Evolutionary conservation across 2,888 invertebrate genomes (phyloP).

Genomic region (Notodonta dromedarius): DNA sequence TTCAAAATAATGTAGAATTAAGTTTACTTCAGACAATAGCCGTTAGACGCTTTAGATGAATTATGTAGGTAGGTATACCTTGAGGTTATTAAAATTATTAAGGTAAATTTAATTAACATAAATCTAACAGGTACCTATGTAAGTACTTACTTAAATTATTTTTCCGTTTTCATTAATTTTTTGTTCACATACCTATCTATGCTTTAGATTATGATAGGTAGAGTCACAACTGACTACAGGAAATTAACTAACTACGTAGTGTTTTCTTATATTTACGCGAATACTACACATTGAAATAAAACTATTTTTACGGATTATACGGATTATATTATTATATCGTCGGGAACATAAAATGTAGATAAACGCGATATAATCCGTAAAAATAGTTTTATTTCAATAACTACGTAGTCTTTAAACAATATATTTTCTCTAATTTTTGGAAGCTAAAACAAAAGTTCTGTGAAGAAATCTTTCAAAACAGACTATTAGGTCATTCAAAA

Average conservation of each 20-base stretch:
- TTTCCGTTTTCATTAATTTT: too few species aligned
- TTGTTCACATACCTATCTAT: too few species aligned
- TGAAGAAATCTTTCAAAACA: constrained; percentile 19
- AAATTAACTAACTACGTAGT: too few species aligned
- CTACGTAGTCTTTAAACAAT: background rate
- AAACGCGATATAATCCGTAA: too few species aligned
- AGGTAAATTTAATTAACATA: background rate
- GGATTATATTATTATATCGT: too few species aligned
- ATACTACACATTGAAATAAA: too few species aligned
- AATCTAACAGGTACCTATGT: too few species aligned
- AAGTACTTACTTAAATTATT: too few species aligned
- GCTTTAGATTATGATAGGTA: background rate
- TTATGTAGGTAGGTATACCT: background rate
- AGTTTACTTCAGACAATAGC: background rate
- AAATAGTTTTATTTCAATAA: too few species aligned
- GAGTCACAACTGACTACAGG: background rate
- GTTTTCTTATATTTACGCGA: too few species aligned
- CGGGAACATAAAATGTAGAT: too few species aligned
- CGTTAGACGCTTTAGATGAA: background rate
- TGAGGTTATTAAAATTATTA: background rate
- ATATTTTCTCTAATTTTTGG: background rate
- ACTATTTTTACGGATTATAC: too few species aligned
- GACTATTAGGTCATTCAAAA: constrained; percentile 8
- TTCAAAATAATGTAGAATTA: background rate
- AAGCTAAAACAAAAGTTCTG: constrained; percentile 7